Evolutionary conservation across 2,797 vertebrate species (phyloP).

Genomic region (Pseudocheirus occidentalis): DNA sequence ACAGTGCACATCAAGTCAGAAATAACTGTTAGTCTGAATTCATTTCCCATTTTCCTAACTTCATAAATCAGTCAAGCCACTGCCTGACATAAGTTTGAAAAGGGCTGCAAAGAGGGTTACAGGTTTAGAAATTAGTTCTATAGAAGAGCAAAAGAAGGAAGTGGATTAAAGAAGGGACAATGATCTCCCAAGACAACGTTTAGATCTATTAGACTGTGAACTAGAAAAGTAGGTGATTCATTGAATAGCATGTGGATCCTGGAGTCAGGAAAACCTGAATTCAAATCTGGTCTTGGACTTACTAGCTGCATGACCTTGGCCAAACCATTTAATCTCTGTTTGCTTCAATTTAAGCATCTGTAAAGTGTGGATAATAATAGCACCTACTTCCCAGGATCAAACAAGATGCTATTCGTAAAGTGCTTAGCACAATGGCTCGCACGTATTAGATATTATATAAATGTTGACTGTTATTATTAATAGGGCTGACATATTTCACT

Average conservation of each 20-base stretch:
- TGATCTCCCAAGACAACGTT: not conserved
- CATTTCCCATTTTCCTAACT: not conserved
- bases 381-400: not conserved
- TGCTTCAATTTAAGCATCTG: slow-evolving; percentile 9
- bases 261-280: slow-evolving; percentile 9
- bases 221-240: not conserved
- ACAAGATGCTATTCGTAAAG: not conserved
- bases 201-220: not conserved
- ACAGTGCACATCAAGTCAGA: not conserved
- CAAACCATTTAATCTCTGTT: slow-evolving; percentile 21
- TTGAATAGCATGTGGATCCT: not conserved
- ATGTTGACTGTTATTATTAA: not conserved
- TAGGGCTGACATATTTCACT: not conserved
- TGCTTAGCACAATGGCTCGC: not conserved
- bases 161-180: not conserved
- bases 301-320: not conserved
- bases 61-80: not conserved
- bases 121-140: not conserved
- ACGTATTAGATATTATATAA: not conserved
- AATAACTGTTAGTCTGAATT: not conserved
- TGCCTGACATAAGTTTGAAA: not conserved
- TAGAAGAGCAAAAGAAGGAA: not conserved
- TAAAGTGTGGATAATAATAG: slow-evolving; percentile 5
- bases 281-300: slow-evolving; percentile 19
- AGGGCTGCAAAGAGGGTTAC: not conserved